Conservation (phyloP, 2,888 invertebrate genomes). For the Drymonia ruficornis region DNA sequence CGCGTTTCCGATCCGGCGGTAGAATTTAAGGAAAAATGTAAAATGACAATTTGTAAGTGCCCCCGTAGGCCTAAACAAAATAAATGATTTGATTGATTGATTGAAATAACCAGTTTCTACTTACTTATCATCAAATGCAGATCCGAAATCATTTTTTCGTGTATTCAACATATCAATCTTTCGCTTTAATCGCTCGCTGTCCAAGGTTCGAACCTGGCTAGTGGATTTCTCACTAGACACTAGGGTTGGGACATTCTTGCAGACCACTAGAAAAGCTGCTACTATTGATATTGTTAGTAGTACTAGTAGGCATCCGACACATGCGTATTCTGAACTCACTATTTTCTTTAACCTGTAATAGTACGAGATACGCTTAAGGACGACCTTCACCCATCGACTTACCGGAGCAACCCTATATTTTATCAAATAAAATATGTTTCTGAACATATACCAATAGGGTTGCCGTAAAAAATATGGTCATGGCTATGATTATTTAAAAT, state of each 20-base stretch:
- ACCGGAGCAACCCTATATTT: no score
- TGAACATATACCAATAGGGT: no score
- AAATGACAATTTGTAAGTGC: no score
- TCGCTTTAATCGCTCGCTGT: conserved; percentile 38
- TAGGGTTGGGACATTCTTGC: conserved; percentile 38
- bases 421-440: no score
- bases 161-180: conserved; percentile 42
- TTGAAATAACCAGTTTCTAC: no score
- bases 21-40: no score
- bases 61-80: no score
- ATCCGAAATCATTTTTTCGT: not conserved
- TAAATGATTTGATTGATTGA: no score
- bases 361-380: no score
- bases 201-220: not conserved
- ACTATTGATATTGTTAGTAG: conserved; percentile 50
- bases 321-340: conserved; percentile 53
- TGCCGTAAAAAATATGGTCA: no score
- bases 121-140: conserved; percentile 19
- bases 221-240: conserved; percentile 1
- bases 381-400: not conserved
- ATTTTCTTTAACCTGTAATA: conserved; percentile 54
- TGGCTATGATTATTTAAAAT: no score
- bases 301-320: conserved; percentile 48
- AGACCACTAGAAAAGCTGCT: conserved; percentile 50
- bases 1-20: no score